phyloP scores from a whole-genome alignment of 2,113 vertebrate genomes.

The Odocoileus hemionus region DNA sequence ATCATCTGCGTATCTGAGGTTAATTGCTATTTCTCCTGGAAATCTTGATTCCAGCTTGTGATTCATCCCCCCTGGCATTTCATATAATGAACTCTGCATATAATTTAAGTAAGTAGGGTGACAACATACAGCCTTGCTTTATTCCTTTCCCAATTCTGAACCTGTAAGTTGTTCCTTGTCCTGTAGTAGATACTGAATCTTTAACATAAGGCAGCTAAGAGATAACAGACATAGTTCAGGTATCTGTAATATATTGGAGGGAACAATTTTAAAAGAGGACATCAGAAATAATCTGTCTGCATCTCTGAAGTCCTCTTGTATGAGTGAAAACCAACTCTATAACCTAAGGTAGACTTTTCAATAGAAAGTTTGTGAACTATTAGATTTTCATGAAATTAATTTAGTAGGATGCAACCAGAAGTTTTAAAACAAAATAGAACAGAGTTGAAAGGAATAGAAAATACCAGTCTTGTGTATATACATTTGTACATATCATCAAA shows the following conservation, averaged over 20 bases:
- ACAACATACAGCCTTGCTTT: not conserved
- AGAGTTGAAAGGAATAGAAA: not conserved
- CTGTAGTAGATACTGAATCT: not conserved
- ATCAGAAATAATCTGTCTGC: not conserved
- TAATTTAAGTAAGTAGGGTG: not conserved
- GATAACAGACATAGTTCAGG: not conserved
- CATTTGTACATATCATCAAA: not conserved
- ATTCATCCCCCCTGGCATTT: not conserved
- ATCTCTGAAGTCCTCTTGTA: not conserved
- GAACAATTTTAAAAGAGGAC: not conserved
- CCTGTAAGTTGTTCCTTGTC: not conserved
- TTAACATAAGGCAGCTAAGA: not conserved
- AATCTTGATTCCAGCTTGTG: not conserved
- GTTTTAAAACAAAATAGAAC: not conserved
- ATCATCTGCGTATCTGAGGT: not conserved
- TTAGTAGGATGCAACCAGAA: not conserved
- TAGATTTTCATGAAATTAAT: not conserved
- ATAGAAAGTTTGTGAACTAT: not conserved
- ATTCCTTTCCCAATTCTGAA: not conserved
- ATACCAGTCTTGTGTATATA: not conserved
- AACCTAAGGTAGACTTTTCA: not conserved
- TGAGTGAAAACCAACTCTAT: not conserved
- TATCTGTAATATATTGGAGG: not conserved
- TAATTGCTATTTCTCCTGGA: not conserved
- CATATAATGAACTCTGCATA: not conserved